phyloP scores from a whole-genome alignment of 2,113 vertebrate species.

The Scophthalmus maximus region DNA sequence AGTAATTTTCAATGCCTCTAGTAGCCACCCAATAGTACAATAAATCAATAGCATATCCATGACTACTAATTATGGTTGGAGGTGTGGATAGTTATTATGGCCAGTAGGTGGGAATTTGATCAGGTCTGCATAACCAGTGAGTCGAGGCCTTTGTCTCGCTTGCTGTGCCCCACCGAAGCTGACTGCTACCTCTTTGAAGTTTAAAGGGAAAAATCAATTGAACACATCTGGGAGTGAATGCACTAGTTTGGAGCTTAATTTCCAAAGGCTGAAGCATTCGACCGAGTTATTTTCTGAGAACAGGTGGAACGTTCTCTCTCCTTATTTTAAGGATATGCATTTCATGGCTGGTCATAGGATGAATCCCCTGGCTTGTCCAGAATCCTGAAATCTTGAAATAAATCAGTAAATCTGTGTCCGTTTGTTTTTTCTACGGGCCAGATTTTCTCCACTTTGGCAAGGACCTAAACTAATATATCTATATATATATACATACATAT shows the following conservation, averaged over 20 bases:
- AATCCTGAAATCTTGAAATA: constrained; percentile 6
- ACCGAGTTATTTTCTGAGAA: constrained; percentile 63
- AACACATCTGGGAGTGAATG: constrained; percentile 77
- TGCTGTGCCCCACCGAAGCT: constrained; percentile 52
- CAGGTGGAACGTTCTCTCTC: constrained; percentile 46
- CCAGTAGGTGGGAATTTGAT: constrained; percentile 67
- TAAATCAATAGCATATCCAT: constrained; percentile 74
- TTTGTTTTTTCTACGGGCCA: constrained; percentile 14
- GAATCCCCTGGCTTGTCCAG: constrained; percentile 8
- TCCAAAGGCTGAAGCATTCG: constrained; percentile 66
- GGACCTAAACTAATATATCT: no score
- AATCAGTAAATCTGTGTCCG: constrained; percentile 8
- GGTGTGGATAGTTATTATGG: constrained; percentile 46
- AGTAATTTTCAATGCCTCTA: constrained; percentile 52
- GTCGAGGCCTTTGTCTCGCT: constrained; percentile 44
- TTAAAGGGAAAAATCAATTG: constrained; percentile 79
- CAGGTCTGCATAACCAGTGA: constrained; percentile 60
- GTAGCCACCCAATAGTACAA: constrained; percentile 51
- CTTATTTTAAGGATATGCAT: constrained; percentile 21
- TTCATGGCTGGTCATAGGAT: constrained; percentile 23
- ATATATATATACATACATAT: no score
- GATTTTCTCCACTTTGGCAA: background rate
- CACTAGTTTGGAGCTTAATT: constrained; percentile 80
- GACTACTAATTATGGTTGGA: constrained; percentile 77
- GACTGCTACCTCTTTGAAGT: constrained; percentile 75